These are phyloP conservation scores for Nasonia longicornis DNA, from an alignment of 1,140 invertebrate genomes.

Conservation along the genomic window DNA sequence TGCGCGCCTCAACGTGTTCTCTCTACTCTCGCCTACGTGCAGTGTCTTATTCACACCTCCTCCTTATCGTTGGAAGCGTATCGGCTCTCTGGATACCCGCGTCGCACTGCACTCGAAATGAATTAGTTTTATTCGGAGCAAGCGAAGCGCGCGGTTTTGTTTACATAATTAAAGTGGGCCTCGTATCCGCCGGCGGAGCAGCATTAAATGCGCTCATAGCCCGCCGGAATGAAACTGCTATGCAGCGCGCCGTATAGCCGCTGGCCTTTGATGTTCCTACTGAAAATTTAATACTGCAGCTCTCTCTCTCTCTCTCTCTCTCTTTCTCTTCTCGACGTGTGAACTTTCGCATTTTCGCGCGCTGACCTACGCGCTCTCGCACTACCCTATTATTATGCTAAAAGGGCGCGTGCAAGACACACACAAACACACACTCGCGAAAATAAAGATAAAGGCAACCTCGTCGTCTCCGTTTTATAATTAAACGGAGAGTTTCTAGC, in stretches of 20 bases:
- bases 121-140: background rate
- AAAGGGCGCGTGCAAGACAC: background rate
- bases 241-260: background rate
- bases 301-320: background rate
- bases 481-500: background rate
- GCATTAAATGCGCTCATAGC: background rate
- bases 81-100: background rate
- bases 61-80: background rate
- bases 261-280: constrained; percentile 22
- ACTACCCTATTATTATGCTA: background rate
- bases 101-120: background rate
- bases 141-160: background rate
- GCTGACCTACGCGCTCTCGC: background rate
- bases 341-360: constrained; percentile 1
- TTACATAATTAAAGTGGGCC: background rate
- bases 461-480: background rate
- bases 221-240: background rate
- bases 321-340: background rate
- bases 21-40: constrained; percentile 3
- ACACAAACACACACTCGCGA: background rate
- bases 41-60: background rate
- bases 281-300: constrained; percentile 11
- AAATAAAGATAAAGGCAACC: background rate
- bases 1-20: constrained; percentile 44
- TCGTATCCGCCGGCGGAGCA: background rate